Conservation (phyloP, 2,888 invertebrate genomes). For the Meteorus cinctellus region DNA sequence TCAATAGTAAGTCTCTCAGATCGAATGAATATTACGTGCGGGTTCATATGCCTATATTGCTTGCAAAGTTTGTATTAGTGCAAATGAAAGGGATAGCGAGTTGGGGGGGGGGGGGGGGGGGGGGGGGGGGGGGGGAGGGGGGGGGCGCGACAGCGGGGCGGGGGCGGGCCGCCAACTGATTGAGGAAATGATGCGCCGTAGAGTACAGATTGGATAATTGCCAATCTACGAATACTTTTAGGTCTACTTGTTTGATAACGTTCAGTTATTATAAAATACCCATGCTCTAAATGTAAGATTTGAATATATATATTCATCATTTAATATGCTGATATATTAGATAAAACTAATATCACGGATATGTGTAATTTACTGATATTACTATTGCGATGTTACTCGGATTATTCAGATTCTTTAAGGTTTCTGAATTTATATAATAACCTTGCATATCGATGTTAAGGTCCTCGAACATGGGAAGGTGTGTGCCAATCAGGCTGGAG, state of each 20-base stretch:
- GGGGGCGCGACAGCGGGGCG: too few species aligned
- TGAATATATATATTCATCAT: too few species aligned
- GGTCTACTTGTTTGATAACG: slow-evolving; percentile 53
- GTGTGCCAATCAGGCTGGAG: slow-evolving; percentile 77
- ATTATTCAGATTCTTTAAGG: too few species aligned
- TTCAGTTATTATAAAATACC: slow-evolving; percentile 47
- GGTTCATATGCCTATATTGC: not conserved
- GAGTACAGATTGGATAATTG: slow-evolving; percentile 56
- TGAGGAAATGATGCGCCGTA: slow-evolving; percentile 58
- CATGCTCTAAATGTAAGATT: slow-evolving; percentile 18
- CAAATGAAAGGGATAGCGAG: not conserved
- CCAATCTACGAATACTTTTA: slow-evolving; percentile 52
- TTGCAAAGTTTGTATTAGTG: not conserved
- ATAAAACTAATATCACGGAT: too few species aligned
- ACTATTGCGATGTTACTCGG: too few species aligned
- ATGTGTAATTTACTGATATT: too few species aligned
- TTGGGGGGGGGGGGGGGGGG: slow-evolving; percentile 39
- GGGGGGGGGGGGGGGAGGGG: too few species aligned
- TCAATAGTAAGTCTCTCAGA: slow-evolving; percentile 47
- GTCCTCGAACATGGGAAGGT: slow-evolving; percentile 78
- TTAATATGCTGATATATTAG: too few species aligned
- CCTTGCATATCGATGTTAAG: slow-evolving; percentile 46
- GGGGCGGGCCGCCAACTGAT: too few species aligned
- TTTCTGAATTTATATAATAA: not conserved
- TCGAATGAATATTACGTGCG: slow-evolving; percentile 24